A percentile compares a stretch with the other conserved stretches of the same genome.
phyloP scores from a whole-genome alignment of 2,888 invertebrate species.

The Sphinx pinastri region DNA sequence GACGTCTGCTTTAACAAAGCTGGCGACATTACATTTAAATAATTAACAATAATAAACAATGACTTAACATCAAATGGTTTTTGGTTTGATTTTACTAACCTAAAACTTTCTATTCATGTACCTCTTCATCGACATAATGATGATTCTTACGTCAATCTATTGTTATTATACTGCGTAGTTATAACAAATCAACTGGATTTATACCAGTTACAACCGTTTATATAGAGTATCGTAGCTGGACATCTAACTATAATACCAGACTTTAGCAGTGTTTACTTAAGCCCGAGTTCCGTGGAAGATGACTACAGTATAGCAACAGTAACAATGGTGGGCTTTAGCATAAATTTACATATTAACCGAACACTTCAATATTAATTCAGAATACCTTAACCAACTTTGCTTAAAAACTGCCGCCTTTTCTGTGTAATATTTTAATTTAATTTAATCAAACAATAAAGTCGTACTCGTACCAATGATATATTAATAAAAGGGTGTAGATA shows the following conservation, averaged over 20 bases:
- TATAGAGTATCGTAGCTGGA: neutral
- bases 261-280: neutral
- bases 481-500: too few relatives aligned
- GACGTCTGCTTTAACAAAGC: too few relatives aligned
- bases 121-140: too few relatives aligned
- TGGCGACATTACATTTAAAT: too few relatives aligned
- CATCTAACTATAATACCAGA: neutral
- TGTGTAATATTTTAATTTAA: neutral
- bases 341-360: neutral
- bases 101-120: too few relatives aligned
- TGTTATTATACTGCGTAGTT: too few relatives aligned
- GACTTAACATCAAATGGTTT: too few relatives aligned
- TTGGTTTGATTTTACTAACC: too few relatives aligned
- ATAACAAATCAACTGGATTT: neutral
- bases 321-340: neutral
- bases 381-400: neutral
- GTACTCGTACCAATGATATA: too few relatives aligned
- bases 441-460: too few relatives aligned
- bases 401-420: neutral
- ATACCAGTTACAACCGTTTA: neutral
- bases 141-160: too few relatives aligned
- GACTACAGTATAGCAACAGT: neutral
- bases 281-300: neutral
- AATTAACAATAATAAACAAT: too few relatives aligned
- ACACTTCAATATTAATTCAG: neutral